Evolutionary conservation across 2,888 invertebrate species (phyloP).

Genomic region (Vanessa cardui): DNA sequence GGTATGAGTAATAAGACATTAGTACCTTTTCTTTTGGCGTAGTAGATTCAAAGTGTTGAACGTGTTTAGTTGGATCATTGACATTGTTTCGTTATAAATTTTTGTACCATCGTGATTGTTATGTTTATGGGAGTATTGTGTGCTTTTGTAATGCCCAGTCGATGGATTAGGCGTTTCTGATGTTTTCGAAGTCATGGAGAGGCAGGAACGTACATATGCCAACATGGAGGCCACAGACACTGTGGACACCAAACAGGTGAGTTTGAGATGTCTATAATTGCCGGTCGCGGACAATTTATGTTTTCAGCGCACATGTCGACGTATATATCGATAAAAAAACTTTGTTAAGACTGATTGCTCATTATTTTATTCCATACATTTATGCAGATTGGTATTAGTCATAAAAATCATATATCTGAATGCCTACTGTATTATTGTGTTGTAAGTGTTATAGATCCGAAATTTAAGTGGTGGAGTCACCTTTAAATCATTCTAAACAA

Average conservation of each 20-base stretch:
- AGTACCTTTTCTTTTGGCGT: constrained; percentile 47
- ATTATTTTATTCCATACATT: background rate
- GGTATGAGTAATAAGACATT: constrained; percentile 47
- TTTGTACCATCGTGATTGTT: constrained; percentile 75
- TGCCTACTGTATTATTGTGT: constrained; percentile 3
- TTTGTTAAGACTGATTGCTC: constrained; percentile 1
- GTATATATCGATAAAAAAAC: constrained; percentile 9
- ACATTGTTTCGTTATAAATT: constrained; percentile 79
- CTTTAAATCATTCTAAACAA: constrained; percentile 58
- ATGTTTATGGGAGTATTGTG: constrained; percentile 72
- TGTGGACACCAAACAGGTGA: constrained; percentile 86
- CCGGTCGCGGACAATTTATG: constrained; percentile 70
- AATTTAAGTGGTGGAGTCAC: constrained; percentile 49
- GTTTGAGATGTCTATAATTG: constrained; percentile 62
- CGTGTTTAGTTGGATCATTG: constrained; percentile 74
- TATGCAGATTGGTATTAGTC: constrained; percentile 6
- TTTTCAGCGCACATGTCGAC: constrained; percentile 52
- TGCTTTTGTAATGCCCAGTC: constrained; percentile 64
- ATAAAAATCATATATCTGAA: background rate
- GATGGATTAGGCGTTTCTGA: constrained; percentile 77
- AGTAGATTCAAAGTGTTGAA: constrained; percentile 61
- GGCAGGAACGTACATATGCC: constrained; percentile 78
- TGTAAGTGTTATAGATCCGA: constrained; percentile 26
- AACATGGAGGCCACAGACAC: constrained; percentile 85
- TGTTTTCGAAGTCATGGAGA: constrained; percentile 78